Evolutionary conservation across 2,888 invertebrate genomes (phyloP).

Genomic region (Leucozona laternaria): DNA sequence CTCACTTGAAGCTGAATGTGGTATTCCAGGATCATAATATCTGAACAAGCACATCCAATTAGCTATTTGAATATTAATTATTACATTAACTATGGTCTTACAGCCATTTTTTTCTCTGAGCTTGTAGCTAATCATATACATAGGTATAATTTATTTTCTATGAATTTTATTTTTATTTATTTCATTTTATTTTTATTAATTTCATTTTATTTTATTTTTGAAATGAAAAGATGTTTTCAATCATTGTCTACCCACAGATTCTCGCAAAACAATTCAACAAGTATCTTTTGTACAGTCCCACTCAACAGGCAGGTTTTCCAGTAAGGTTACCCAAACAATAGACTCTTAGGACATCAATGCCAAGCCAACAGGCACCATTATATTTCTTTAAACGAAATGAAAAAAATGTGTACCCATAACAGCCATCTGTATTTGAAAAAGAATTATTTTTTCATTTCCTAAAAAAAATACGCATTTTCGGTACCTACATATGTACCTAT

Average conservation of each 20-base stretch:
- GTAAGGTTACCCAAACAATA: slow-evolving; percentile 42
- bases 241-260: not conserved
- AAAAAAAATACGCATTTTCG: slow-evolving; percentile 37
- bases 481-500: not conserved
- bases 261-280: slow-evolving; percentile 64
- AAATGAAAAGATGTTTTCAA: not conserved
- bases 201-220: too few species aligned
- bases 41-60: too few species aligned
- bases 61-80: too few species aligned
- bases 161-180: too few species aligned
- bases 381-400: slow-evolving; percentile 3
- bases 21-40: too few species aligned
- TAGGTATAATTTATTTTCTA: too few species aligned
- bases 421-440: slow-evolving; percentile 58
- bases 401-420: slow-evolving; percentile 48
- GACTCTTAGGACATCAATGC: slow-evolving; percentile 38
- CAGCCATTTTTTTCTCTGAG: too few species aligned
- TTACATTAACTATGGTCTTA: too few species aligned
- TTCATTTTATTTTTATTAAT: too few species aligned
- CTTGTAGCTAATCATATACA: too few species aligned
- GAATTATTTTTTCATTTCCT: slow-evolving; percentile 8
- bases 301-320: slow-evolving; percentile 42
- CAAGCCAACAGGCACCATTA: slow-evolving; percentile 32
- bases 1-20: too few species aligned
- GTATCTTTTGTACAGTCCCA: slow-evolving; percentile 62